These are phyloP conservation scores for human (Homo sapiens) DNA, from an alignment of 2,113 vertebrate genomes.

Conservation along the genomic window DNA sequence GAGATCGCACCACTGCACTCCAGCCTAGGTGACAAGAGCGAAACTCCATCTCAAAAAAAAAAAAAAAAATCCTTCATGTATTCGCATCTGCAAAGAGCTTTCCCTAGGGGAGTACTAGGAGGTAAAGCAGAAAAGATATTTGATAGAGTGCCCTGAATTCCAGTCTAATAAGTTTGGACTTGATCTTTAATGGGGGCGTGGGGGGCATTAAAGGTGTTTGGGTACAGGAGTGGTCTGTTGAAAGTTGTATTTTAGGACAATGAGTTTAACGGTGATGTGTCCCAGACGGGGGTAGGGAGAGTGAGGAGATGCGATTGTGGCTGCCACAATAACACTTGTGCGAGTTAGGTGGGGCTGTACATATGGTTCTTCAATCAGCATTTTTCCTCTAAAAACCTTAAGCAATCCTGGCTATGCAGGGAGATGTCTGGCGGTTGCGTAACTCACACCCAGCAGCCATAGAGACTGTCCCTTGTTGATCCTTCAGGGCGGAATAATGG, in stretches of 20 bases:
- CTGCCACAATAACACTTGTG: not conserved
- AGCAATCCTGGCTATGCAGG: fast-evolving
- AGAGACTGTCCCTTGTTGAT: not conserved
- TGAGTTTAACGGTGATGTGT: fast-evolving
- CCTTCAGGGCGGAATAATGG: slow-evolving; percentile 90
- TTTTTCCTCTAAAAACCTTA: not conserved
- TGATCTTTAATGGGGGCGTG: not conserved
- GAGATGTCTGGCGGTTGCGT: not conserved
- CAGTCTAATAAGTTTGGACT: not conserved
- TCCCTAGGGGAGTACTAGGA: not conserved
- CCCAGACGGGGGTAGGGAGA: not conserved
- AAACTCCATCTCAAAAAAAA: too few species aligned
- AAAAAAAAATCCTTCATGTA: not conserved
- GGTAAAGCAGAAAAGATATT: not conserved
- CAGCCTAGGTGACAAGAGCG: too few species aligned
- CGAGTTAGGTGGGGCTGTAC: fast-evolving
- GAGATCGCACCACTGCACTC: too few species aligned
- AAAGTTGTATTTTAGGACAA: not conserved
- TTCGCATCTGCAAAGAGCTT: not conserved
- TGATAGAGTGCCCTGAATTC: not conserved
- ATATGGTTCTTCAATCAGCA: not conserved
- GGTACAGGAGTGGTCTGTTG: not conserved
- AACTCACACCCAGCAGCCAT: not conserved
- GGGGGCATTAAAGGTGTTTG: not conserved
- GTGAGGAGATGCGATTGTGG: not conserved